Base-by-base conservation (phyloP, 2,797 vertebrate species). In the Vultur gryphus region DNA sequence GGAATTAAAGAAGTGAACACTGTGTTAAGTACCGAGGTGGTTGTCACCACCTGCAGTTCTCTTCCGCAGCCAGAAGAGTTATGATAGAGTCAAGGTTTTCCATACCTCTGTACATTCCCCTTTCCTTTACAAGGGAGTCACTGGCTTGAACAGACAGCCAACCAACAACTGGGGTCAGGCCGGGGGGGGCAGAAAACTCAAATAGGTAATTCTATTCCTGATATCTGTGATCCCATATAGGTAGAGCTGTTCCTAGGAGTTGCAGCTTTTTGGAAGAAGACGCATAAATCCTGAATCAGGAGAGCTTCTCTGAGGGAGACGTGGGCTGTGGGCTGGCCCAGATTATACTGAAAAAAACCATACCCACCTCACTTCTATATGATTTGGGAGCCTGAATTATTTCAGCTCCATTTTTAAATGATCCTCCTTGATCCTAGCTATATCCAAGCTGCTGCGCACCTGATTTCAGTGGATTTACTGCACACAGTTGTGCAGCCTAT, bases 11-110 rank as follows among this genome's bases (percentile, higher is more conserved):
- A 85, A 64, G 19, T 52, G 24, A 62, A 19, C 24, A 13, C 6
- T 37, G 7, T 37, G 33, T n/a, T 33, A 67, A 48, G 31, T 7
- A 29, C 12, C 0, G 0, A 79, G 13, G 15, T n/a, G 8, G 6
- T 33, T 3, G 2, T 82, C 31, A 46, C 2, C 8, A 26, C 26
- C 29, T 62, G 13, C 29, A 55, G 28, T 37, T 11, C 11, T 66
- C 21, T 62, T 90, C 81, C 66, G 26, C n/a, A 81, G 29, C 24
- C 26, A n/a, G 51, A 78, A 73, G 9, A 37, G 26, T 25, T 76
- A 13, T 58, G 21, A 21, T 64, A 35, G 13, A 81, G 14, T 12
- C 33, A 70, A 41, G 19, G 26, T 35, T 44, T 82, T 78, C 29
- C 12, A 54, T 25, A 23, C 2, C 5, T 57, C 29, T 46, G 10